Percentiles rank a stretch among this genome's conserved stretches.
phyloP scores from a whole-genome alignment of 1,140 invertebrate species.

The Drosophila nasuta region DNA sequence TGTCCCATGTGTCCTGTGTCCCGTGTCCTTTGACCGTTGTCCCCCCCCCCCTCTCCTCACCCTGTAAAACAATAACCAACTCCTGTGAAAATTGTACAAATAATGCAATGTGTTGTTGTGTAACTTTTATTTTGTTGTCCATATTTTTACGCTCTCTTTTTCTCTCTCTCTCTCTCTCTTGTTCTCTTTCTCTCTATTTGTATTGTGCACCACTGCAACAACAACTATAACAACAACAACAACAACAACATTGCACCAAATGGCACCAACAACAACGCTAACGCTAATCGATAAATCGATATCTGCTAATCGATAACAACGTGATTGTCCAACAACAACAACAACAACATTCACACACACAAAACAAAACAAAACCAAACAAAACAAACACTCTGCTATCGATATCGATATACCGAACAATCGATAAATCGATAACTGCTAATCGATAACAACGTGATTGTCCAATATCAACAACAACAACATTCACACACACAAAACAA shows the following conservation, averaged over 20 bases:
- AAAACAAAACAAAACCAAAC: background rate
- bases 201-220: conserved; percentile 29
- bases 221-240: conserved; percentile 30
- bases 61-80: too few species aligned
- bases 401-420: background rate
- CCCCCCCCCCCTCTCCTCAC: background rate
- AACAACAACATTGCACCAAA: conserved; percentile 44
- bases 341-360: conserved; percentile 10
- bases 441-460: conserved; percentile 23
- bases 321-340: background rate
- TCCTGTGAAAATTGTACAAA: conserved; percentile 27
- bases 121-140: conserved; percentile 47
- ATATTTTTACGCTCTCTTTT: conserved; percentile 15
- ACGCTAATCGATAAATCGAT: background rate
- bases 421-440: too few species aligned
- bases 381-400: background rate
- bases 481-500: conserved; percentile 9
- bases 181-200: conserved; percentile 35
- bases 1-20: conserved; percentile 10
- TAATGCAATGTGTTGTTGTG: conserved; percentile 50
- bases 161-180: conserved; percentile 44
- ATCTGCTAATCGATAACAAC: conserved; percentile 13
- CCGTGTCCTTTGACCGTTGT: background rate
- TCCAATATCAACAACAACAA: conserved; percentile 20
- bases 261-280: conserved; percentile 22